Evolutionary conservation across 2,888 invertebrate species (phyloP).

Genomic region (Aporophyla nigra): DNA sequence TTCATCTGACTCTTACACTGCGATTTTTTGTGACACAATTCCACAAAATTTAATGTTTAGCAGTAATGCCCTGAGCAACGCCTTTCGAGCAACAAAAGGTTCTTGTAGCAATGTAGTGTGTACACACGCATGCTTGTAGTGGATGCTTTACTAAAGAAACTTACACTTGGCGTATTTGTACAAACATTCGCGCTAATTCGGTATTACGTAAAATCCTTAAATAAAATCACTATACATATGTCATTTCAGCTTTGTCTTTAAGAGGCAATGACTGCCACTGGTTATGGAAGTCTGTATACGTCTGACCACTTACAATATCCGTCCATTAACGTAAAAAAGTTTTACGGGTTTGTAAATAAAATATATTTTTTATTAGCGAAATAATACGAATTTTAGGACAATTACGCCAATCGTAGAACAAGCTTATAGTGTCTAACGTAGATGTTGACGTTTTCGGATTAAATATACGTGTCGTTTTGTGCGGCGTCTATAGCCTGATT

Average conservation of each 20-base stretch:
- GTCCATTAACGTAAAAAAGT: not conserved
- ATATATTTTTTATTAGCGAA: not conserved
- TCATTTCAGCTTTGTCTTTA: not conserved
- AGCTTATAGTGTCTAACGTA: not conserved
- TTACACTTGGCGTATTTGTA: constrained; percentile 1
- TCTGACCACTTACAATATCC: not conserved
- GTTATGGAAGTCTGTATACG: not conserved
- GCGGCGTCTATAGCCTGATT: not conserved
- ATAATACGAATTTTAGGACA: not conserved
- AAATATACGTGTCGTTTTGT: not conserved
- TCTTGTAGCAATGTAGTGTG: not conserved
- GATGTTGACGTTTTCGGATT: not conserved
- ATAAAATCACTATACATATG: not conserved
- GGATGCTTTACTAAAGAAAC: not conserved
- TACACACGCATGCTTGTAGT: not conserved
- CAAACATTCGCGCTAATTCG: not conserved
- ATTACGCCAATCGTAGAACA: not conserved
- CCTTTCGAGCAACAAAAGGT: not conserved
- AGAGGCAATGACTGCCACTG: not conserved
- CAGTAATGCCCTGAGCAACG: not conserved
- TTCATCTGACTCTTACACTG: too few relatives aligned
- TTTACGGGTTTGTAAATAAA: too few relatives aligned
- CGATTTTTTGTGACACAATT: not conserved
- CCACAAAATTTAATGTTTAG: not conserved
- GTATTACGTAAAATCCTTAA: not conserved